Conservation (phyloP, 2,888 invertebrate species). For the Conops quadrifasciatus region DNA sequence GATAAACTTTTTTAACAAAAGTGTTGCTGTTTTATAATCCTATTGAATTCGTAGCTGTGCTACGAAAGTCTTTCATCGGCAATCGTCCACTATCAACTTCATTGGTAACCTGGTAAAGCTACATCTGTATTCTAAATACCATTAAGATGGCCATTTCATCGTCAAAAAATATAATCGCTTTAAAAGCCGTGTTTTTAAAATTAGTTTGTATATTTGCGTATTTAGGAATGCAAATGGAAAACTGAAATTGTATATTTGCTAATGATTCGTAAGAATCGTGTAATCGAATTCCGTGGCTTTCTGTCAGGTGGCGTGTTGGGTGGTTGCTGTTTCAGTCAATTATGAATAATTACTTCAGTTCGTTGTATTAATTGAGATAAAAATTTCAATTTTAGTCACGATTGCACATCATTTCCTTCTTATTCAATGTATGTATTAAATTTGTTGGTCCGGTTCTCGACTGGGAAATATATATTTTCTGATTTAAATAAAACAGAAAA, state of each 20-base stretch:
- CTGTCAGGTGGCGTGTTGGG: no score
- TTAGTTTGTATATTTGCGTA: conserved; percentile 19
- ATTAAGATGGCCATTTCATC: conserved; percentile 15
- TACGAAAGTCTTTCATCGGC: conserved; percentile 2
- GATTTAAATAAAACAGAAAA: no score
- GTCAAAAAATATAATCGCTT: conserved; percentile 32
- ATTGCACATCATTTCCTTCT: no score
- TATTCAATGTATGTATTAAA: no score
- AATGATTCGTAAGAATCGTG: no score
- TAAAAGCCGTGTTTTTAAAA: conserved; percentile 29
- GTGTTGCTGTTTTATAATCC: not conserved
- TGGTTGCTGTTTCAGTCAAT: no score
- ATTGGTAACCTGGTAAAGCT: not conserved
- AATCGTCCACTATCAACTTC: not conserved
- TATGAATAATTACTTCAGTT: no score
- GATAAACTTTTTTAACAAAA: not conserved
- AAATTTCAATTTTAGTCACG: no score
- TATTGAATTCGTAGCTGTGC: conserved; percentile 31
- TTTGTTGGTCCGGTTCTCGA: no score
- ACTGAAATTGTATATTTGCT: not conserved
- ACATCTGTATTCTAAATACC: conserved; percentile 40
- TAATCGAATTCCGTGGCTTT: no score
- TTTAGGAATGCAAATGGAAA: conserved; percentile 40
- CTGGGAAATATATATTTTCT: no score
- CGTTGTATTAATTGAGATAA: no score